phyloP scores from a whole-genome alignment of 2,113 vertebrate species.

The Bostrychus sinensis region DNA sequence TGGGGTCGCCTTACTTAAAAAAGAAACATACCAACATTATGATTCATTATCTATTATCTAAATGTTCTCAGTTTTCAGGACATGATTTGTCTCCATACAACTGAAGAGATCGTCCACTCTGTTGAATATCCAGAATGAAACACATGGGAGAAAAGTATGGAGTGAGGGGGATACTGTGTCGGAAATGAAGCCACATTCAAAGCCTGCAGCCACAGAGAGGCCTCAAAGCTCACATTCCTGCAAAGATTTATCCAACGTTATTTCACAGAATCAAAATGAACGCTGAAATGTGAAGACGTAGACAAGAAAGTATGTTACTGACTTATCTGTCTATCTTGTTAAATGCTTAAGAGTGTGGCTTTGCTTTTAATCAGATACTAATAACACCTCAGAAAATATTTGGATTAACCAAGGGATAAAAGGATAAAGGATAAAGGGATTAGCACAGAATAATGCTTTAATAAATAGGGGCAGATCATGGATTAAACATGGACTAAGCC shows the following conservation, averaged over 20 bases:
- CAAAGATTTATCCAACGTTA: constrained; percentile 41
- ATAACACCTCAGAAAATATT: no score
- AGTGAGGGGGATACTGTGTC: constrained; percentile 47
- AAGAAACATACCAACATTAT: no score
- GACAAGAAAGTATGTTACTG: constrained; percentile 28
- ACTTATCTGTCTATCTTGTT: no score
- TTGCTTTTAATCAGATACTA: constrained; percentile 50
- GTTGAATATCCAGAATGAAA: neutral
- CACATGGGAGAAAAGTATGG: constrained; percentile 46
- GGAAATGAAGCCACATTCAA: constrained; percentile 68
- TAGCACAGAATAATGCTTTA: no score
- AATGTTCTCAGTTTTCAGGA: no score
- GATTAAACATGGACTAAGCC: no score
- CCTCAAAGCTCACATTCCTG: constrained; percentile 55
- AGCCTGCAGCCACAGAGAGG: constrained; percentile 35
- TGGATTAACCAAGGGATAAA: no score
- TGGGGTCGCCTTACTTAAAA: no score
- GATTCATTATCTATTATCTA: no score
- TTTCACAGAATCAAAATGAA: constrained; percentile 50
- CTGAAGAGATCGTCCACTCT: constrained; percentile 1
- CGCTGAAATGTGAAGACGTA: constrained; percentile 57
- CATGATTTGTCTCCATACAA: no score
- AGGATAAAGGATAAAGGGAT: no score
- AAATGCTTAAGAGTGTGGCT: constrained; percentile 40
- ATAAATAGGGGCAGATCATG: no score